Conservation (phyloP, 2,113 vertebrate species). For the Xiphophorus maculatus region DNA sequence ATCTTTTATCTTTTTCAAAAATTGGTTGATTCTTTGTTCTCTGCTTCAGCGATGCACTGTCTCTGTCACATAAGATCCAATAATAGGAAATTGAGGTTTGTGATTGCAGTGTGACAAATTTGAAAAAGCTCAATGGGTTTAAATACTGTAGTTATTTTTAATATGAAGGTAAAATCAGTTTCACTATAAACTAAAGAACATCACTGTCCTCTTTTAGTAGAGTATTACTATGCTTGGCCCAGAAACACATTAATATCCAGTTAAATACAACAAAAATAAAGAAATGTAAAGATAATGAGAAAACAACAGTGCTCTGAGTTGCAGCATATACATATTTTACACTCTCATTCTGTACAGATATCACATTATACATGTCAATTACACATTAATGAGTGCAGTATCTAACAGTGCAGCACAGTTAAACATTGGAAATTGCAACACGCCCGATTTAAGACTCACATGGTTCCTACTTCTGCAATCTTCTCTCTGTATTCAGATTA, state of each 20-base stretch:
- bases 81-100: neutral
- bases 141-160: conserved; percentile 5
- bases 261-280: conserved; percentile 7
- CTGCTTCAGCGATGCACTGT: neutral
- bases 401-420: conserved; percentile 26
- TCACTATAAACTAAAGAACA: conserved; percentile 7
- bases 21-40: neutral
- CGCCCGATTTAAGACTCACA: conserved; percentile 32
- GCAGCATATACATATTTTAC: conserved; percentile 10
- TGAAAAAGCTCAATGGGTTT: neutral
- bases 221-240: conserved; percentile 2
- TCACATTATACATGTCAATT: conserved; percentile 21
- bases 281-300: conserved; percentile 9
- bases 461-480: neutral
- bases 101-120: neutral
- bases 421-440: conserved; percentile 57
- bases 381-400: conserved; percentile 21
- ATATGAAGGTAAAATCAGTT: conserved; percentile 22
- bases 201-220: neutral
- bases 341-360: conserved; percentile 35
- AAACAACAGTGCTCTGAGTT: conserved; percentile 22
- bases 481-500: conserved; percentile 6
- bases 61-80: neutral
- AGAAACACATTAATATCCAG: conserved; percentile 5
- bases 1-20: no score